Percentiles rank a stretch among this genome's conserved stretches.
Evolutionary conservation across 1,140 invertebrate genomes (phyloP).

Genomic region (Lepidurus arcticus): DNA sequence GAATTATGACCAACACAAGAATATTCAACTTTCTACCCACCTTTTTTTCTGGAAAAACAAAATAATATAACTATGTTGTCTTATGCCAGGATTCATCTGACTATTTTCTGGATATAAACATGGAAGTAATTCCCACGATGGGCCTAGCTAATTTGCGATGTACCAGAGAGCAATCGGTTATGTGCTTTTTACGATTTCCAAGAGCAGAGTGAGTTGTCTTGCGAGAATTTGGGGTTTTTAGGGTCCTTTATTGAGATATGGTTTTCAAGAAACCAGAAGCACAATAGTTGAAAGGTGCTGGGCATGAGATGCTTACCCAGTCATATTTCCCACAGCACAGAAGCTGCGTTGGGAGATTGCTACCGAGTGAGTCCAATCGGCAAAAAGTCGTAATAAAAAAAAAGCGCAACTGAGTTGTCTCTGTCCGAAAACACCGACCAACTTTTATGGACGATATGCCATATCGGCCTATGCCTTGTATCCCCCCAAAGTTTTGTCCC

Average conservation of each 20-base stretch:
- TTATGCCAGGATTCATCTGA: neutral
- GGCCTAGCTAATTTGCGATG: neutral
- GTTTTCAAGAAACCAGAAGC: neutral
- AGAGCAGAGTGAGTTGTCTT: slow-evolving; percentile 14
- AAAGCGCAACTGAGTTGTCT: neutral
- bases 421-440: neutral
- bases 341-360: slow-evolving; percentile 2
- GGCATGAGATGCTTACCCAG: slow-evolving; percentile 17
- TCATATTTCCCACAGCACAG: slow-evolving; percentile 18
- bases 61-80: neutral
- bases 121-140: slow-evolving; percentile 14
- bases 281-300: slow-evolving; percentile 4
- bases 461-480: neutral
- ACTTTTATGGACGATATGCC: slow-evolving; percentile 15
- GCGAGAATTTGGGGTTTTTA: neutral
- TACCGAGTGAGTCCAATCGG: slow-evolving; percentile 20
- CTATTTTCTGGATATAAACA: neutral
- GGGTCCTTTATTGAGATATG: slow-evolving; percentile 15
- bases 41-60: neutral
- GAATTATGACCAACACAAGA: slow-evolving; percentile 9
- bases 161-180: neutral
- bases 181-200: neutral
- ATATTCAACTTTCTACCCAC: slow-evolving; percentile 5
- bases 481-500: neutral
- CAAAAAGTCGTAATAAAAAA: slow-evolving; percentile 10